These are phyloP conservation scores for Lithophane semibrunnea DNA, from an alignment of 2,888 invertebrate genomes.

Conservation along the genomic window DNA sequence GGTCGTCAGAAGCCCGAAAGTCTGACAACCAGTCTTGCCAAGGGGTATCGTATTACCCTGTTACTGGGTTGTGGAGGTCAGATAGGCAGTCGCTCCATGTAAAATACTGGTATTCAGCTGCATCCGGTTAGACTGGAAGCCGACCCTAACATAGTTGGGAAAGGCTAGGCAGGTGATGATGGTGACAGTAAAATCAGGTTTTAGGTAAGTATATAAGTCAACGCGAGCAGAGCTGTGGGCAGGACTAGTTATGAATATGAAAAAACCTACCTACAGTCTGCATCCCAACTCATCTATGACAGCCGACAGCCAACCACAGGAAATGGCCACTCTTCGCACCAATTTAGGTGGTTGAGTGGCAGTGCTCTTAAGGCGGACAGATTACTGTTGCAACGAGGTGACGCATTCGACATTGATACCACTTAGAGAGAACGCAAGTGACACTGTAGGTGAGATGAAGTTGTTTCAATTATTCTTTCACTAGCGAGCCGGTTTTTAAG, in stretches of 20 bases:
- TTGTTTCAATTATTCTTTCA: conserved; percentile 7
- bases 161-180: too few relatives aligned
- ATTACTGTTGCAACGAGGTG: conserved; percentile 42
- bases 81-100: too few relatives aligned
- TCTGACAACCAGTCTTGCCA: too few relatives aligned
- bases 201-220: not conserved
- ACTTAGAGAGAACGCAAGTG: conserved; percentile 17
- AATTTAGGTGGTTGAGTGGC: conserved; percentile 40
- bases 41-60: too few relatives aligned
- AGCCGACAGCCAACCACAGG: conserved; percentile 29
- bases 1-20: not conserved
- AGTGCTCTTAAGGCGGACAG: conserved; percentile 36
- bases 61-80: too few relatives aligned
- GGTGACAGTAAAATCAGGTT: not conserved
- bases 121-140: too few relatives aligned
- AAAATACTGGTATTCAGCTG: too few relatives aligned
- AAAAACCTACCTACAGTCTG: conserved; percentile 5
- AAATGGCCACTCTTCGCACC: conserved; percentile 38
- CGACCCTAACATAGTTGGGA: too few relatives aligned
- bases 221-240: not conserved
- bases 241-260: not conserved
- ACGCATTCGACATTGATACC: conserved; percentile 48
- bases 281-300: conserved; percentile 24
- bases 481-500: too few relatives aligned
- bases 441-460: conserved; percentile 23